Percentiles rank a stretch among this genome's conserved stretches.
Conservation (phyloP, 2,113 vertebrate genomes). For the Salvelinus sp. region DNA sequence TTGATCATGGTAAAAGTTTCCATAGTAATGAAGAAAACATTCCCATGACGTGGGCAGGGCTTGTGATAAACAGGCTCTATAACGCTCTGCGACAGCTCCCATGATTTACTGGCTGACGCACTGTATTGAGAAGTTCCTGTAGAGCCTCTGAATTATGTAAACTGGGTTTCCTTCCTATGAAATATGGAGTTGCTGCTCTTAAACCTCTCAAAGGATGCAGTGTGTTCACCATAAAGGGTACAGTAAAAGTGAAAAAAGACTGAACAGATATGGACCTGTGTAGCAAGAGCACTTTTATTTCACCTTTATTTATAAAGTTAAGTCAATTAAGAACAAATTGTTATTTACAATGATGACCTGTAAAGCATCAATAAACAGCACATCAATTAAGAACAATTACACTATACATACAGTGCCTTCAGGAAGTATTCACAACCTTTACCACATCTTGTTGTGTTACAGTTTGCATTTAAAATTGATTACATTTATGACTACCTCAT, state of each 20-base stretch:
- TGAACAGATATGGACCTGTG: too few species aligned
- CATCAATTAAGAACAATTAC: too few species aligned
- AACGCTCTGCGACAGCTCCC: slow-evolving; percentile 22
- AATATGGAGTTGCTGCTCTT: slow-evolving; percentile 23
- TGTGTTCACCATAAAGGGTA: slow-evolving; percentile 10
- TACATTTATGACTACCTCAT: too few species aligned
- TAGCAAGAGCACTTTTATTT: too few species aligned
- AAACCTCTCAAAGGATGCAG: slow-evolving; percentile 18
- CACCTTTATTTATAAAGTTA: too few species aligned
- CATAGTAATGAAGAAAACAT: slow-evolving; percentile 53
- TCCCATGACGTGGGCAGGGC: slow-evolving; percentile 43
- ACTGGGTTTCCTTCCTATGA: slow-evolving; percentile 44
- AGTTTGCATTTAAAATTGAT: too few species aligned
- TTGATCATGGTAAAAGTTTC: slow-evolving; percentile 49
- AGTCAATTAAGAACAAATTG: too few species aligned
- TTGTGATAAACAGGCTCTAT: slow-evolving; percentile 48
- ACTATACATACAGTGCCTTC: too few species aligned
- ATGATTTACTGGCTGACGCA: slow-evolving; percentile 46
- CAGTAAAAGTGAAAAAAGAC: neutral
- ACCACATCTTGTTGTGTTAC: too few species aligned
- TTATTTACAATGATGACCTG: too few species aligned
- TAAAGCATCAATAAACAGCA: too few species aligned
- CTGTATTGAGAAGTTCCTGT: slow-evolving; percentile 38
- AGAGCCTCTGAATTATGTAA: slow-evolving; percentile 43
- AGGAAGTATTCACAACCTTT: too few species aligned